Conservation (phyloP, 2,113 vertebrate species). For the Brachionichthys hirsutus region DNA sequence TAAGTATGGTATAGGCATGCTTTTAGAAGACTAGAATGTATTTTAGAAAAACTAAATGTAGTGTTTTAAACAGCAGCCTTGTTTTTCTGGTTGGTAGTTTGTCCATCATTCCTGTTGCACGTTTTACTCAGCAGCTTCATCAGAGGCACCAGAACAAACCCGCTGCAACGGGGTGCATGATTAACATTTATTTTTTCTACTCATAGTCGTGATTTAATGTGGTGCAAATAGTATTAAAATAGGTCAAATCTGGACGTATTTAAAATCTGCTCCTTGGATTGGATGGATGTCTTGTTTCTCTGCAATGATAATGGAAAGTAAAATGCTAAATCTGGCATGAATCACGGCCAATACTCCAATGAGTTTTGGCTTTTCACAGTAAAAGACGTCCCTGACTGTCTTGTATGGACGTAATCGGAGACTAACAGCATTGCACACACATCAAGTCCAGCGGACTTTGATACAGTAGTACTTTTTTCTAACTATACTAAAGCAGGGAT, state of each 20-base stretch:
- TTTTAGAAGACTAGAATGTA: constrained; percentile 56
- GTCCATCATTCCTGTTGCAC: constrained; percentile 17
- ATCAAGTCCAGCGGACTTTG: constrained; percentile 24
- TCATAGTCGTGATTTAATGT: constrained; percentile 13
- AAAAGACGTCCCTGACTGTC: constrained; percentile 9
- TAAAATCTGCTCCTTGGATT: too few relatives aligned
- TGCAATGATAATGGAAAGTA: neutral
- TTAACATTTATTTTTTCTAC: constrained; percentile 21
- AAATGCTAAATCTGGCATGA: constrained; percentile 9
- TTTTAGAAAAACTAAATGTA: constrained; percentile 34
- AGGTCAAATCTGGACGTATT: constrained; percentile 10
- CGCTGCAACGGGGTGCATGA: constrained; percentile 3
- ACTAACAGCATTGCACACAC: constrained; percentile 23
- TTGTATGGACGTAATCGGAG: constrained; percentile 30
- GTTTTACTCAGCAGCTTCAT: constrained; percentile 23
- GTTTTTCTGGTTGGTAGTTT: constrained; percentile 19
- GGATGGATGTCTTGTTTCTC: constrained; percentile 5
- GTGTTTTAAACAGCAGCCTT: constrained; percentile 41
- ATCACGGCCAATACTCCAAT: neutral
- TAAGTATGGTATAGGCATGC: too few relatives aligned
- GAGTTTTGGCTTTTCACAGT: neutral
- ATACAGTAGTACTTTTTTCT: constrained; percentile 27
- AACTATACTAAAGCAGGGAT: constrained; percentile 22
- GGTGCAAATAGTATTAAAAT: constrained; percentile 1
- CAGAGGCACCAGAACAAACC: neutral